phyloP scores from a whole-genome alignment of 2,113 vertebrate genomes.

The Spermophilus dauricus region DNA sequence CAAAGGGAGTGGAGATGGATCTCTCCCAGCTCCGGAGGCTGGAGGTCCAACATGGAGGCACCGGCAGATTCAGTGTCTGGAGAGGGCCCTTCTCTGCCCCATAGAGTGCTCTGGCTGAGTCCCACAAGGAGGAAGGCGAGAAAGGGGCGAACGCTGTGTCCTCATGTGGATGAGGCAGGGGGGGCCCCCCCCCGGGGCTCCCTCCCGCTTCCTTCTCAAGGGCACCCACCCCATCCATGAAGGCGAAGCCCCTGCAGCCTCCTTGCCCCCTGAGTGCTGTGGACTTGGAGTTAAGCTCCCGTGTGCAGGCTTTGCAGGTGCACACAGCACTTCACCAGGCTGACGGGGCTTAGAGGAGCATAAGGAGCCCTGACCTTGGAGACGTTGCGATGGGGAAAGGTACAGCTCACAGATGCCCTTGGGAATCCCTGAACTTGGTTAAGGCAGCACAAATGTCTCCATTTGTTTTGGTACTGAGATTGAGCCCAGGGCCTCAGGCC shows the following conservation, averaged over 20 bases:
- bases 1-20: neutral
- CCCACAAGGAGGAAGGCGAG: no score
- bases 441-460: neutral
- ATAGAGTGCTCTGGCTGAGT: neutral
- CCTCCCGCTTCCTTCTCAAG: no score
- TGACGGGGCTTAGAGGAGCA: neutral
- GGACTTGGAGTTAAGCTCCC: neutral
- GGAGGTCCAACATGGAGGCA: neutral
- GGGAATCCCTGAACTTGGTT: neutral
- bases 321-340: no score
- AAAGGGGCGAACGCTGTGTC: no score
- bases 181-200: neutral
- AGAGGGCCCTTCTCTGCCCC: neutral
- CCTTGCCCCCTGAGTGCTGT: neutral
- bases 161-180: rapidly evolving
- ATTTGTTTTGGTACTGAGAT: neutral
- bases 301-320: neutral
- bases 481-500: no score
- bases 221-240: no score
- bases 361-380: neutral
- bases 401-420: neutral
- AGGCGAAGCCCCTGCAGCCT: no score
- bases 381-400: neutral
- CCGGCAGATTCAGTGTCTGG: no score
- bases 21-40: neutral